These are phyloP conservation scores for Antedon mediterranea DNA, from an alignment of 53 echinoderm and acorn worm genomes.

Conservation along the genomic window DNA sequence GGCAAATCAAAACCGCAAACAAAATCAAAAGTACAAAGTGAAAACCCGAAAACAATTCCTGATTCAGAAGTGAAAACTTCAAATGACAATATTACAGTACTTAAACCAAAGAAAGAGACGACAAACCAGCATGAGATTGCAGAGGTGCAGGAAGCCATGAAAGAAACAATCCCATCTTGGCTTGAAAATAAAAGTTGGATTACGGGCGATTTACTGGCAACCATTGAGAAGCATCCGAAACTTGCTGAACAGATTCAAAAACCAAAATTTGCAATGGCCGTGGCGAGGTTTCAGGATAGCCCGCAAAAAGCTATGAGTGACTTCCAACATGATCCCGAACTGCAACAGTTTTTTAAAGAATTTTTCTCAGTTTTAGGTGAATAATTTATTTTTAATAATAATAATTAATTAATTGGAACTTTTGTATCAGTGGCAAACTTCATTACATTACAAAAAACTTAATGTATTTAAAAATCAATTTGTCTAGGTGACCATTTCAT, in stretches of 20 bases:
- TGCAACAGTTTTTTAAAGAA: conserved; percentile 75
- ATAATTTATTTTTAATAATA: neutral
- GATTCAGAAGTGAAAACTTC: neutral
- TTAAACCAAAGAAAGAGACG: conserved; percentile 49
- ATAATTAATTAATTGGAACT: too few species aligned
- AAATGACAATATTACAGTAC: conserved; percentile 46
- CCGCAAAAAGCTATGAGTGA: conserved; percentile 61
- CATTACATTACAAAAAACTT: too few species aligned
- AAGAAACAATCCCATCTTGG: conserved; percentile 30
- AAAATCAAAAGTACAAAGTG: neutral
- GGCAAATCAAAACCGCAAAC: conserved; percentile 13
- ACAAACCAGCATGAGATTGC: conserved; percentile 26
- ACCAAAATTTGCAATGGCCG: conserved; percentile 56
- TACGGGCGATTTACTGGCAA: conserved; percentile 50
- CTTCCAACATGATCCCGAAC: conserved; percentile 51
- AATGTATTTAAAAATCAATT: too few species aligned
- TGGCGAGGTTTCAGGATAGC: conserved; percentile 61
- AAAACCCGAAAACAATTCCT: neutral
- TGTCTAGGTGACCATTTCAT: too few species aligned
- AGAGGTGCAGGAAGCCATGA: conserved; percentile 80
- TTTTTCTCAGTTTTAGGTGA: conserved; percentile 75
- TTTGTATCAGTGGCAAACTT: too few species aligned
- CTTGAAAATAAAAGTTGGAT: conserved; percentile 84
- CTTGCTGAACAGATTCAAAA: conserved; percentile 45
- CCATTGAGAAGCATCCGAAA: conserved; percentile 60